phyloP scores from a whole-genome alignment of 2,797 vertebrate genomes.

The Poeciliopsis turneri region DNA sequence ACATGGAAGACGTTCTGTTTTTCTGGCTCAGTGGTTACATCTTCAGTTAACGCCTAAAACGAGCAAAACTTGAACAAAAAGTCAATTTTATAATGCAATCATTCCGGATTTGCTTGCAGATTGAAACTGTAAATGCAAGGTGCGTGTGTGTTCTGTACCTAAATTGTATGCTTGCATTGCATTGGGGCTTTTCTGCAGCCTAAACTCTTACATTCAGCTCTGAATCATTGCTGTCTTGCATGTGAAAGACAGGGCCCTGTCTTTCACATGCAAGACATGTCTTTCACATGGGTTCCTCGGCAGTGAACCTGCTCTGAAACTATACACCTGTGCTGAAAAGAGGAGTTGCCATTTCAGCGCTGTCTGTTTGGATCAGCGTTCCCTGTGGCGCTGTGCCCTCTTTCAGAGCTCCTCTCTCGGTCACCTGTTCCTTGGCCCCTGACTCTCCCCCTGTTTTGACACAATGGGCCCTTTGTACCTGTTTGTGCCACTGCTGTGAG shows the following conservation, averaged over 20 bases:
- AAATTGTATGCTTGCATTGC: constrained; percentile 9
- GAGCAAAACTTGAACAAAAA: background rate
- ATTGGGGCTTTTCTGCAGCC: constrained; percentile 32
- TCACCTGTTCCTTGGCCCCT: constrained; percentile 69
- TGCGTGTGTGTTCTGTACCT: background rate
- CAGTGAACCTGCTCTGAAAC: constrained; percentile 67
- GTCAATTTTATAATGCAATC: background rate
- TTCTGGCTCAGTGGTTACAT: background rate
- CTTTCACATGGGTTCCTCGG: constrained; percentile 36
- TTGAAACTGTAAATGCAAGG: background rate
- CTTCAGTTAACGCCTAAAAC: background rate
- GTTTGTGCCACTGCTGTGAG: constrained; percentile 54
- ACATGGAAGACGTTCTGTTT: constrained; percentile 1
- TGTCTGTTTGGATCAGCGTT: constrained; percentile 72
- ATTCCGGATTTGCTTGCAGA: background rate
- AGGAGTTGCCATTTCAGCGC: constrained; percentile 71
- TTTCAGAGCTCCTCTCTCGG: constrained; percentile 67
- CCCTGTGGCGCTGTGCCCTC: constrained; percentile 66
- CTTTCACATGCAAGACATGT: too few relatives aligned
- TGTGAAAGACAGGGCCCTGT: constrained; percentile 19
- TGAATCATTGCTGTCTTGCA: constrained; percentile 47
- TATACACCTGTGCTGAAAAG: constrained; percentile 71
- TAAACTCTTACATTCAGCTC: constrained; percentile 18
- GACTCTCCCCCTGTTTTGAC: constrained; percentile 57
- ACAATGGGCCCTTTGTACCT: constrained; percentile 71